Conservation (phyloP, 2,797 vertebrate species). For the Microctenopoma lineatum region DNA sequence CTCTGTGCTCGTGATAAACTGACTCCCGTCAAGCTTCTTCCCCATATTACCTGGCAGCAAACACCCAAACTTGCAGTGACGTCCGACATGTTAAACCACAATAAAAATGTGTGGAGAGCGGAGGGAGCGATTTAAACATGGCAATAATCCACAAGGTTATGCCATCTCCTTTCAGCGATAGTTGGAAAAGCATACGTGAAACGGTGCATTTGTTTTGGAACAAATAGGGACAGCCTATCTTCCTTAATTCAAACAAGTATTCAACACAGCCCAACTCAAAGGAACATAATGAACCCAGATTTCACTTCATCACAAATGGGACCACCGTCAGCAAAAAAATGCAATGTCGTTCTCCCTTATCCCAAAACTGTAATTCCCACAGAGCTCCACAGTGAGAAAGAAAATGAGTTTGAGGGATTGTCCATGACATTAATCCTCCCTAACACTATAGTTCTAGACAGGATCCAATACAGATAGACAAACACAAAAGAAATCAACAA, state of each 20-base stretch:
- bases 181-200: constrained; percentile 27
- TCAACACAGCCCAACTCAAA: constrained; percentile 52
- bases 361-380: constrained; percentile 76
- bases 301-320: constrained; percentile 55
- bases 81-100: constrained; percentile 74
- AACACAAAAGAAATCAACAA: constrained; percentile 73
- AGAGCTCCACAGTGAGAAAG: constrained; percentile 76
- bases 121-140: constrained; percentile 54
- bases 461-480: constrained; percentile 69
- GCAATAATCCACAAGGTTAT: constrained; percentile 71
- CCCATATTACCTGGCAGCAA: constrained; percentile 79
- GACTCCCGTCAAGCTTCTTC: constrained; percentile 80
- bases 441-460: constrained; percentile 67
- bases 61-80: constrained; percentile 74
- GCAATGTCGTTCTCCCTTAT: constrained; percentile 58
- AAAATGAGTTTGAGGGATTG: constrained; percentile 83
- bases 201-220: constrained; percentile 67
- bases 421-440: constrained; percentile 79
- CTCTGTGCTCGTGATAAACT: constrained; percentile 85
- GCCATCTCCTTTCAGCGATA: constrained; percentile 20
- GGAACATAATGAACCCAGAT: constrained; percentile 53
- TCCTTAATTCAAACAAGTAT: constrained; percentile 50
- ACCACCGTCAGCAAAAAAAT: constrained; percentile 49
- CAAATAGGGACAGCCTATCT: constrained; percentile 55
- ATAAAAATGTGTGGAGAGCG: constrained; percentile 45